phyloP scores from a whole-genome alignment of 2,888 invertebrate genomes.

The Pandemis cinnamomeana region DNA sequence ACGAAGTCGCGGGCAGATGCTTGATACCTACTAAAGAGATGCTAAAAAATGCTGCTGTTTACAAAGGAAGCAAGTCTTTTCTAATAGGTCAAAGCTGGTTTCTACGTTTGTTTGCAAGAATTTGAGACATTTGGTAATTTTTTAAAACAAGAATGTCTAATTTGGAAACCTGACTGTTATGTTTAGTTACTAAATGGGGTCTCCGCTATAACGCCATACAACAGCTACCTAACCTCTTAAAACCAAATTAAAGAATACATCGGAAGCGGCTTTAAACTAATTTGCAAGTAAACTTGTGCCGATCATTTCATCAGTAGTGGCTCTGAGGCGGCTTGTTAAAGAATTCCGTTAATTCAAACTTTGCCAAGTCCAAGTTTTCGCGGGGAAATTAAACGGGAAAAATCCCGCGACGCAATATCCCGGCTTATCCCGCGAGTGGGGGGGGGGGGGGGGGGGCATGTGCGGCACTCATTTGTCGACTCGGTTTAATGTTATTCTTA shows the following conservation, averaged over 20 bases:
- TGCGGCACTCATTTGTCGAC: conserved; percentile 22
- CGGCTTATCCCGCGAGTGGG: neutral
- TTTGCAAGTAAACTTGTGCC: conserved; percentile 5
- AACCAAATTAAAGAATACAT: conserved; percentile 3
- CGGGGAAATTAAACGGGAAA: conserved; percentile 24
- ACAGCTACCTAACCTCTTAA: neutral
- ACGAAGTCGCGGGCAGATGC: too few relatives aligned
- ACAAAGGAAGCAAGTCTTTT: too few relatives aligned
- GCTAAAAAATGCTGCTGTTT: too few relatives aligned
- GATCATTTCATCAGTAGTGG: conserved; percentile 1
- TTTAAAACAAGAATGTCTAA: too few relatives aligned
- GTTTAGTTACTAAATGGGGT: too few relatives aligned
- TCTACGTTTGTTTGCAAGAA: too few relatives aligned
- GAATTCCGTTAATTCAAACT: conserved; percentile 29
- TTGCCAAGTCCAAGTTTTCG: conserved; percentile 15
- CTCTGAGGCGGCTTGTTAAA: conserved; percentile 14
- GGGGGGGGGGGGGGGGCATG: neutral
- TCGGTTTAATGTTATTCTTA: conserved; percentile 23
- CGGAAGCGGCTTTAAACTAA: conserved; percentile 3
- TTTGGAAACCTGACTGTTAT: too few relatives aligned
- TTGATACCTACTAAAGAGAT: too few relatives aligned
- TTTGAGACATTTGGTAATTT: too few relatives aligned
- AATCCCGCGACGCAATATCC: conserved; percentile 15
- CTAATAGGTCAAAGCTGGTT: too few relatives aligned
- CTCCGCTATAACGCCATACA: too few relatives aligned